Base-by-base conservation (phyloP, 2,797 vertebrate genomes). In the Tolypeutes matacus region DNA sequence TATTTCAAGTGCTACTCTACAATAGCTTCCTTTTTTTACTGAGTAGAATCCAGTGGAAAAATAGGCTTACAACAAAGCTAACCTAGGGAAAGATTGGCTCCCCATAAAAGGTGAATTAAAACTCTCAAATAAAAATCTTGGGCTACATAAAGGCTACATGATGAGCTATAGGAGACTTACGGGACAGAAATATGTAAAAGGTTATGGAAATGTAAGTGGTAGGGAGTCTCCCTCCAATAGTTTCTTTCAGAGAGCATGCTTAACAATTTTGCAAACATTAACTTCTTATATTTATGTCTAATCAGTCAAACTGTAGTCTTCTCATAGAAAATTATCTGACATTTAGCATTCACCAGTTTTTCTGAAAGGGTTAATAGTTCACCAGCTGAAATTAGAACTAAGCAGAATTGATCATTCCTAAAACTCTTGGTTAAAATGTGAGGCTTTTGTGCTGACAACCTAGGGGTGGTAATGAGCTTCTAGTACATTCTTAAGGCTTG, bases 281-380 rank as follows among this genome's bases (percentile, higher is more conserved):
- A 82, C 95, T 91, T 93, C 95, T 97, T 94, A 73, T 83, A 87
- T 94, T 86, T 78, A 92, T 95, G 97, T 98, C 97, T 97, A 97
- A 97, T 98, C 98, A 98, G 97, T 98, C 98, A 98, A 98, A 98
- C 97, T 94, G 96, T 97, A 97, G 97, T 97, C 98, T 98, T 97
- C 97, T 97, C 95, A 93, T 94, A 94, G 97, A 97, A 98, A 98
- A 98, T 98, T 98, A 98, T 97, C 97, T 98, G 98, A 98, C 98
- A 98, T 97, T 98, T 98, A 98, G 98, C 98, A 98, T 98, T 98
- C 97, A 97, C 97, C 95, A 96, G 96, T 97, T 98, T 98, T 98
- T 97, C 98, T 98, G 97, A 88, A 98, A 98, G 98, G 98, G 98
- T 99, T 98, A 99, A 98, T 98, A 98, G 98, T 98, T 99, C 98